A percentile compares a stretch with the other conserved stretches of the same genome.
phyloP scores from a whole-genome alignment of 2,888 invertebrate species.

The Amphipyra berbera region DNA sequence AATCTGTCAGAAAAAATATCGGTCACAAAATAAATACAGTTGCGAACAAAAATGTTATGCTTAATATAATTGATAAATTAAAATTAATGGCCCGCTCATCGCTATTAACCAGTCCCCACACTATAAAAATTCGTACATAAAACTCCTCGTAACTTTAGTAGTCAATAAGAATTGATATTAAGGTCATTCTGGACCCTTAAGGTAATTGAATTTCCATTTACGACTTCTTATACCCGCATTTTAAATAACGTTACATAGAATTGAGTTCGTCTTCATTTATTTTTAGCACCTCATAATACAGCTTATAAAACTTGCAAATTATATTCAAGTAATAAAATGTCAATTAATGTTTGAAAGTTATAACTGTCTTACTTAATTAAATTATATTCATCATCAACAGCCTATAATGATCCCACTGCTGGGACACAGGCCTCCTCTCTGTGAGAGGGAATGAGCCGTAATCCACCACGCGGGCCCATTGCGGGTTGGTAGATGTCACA shows the following conservation, averaged over 20 bases:
- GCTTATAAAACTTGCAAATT: conserved; percentile 20
- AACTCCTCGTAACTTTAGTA: conserved; percentile 57
- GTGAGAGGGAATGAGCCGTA: too few relatives aligned
- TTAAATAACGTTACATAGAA: conserved; percentile 45
- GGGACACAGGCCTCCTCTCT: too few relatives aligned
- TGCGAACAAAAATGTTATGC: conserved; percentile 26
- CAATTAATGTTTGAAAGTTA: conserved; percentile 12
- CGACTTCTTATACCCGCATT: conserved; percentile 57
- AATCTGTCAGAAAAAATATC: background rate
- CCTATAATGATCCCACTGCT: too few relatives aligned
- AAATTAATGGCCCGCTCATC: conserved; percentile 49
- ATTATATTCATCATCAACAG: too few relatives aligned
- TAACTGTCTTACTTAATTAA: conserved; percentile 1
- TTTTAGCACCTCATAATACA: conserved; percentile 6
- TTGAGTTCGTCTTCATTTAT: conserved; percentile 2
- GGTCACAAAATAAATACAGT: conserved; percentile 18
- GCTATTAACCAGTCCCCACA: conserved; percentile 48
- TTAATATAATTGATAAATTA: conserved; percentile 52
- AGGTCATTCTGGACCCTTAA: conserved; percentile 61
- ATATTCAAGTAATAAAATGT: conserved; percentile 6
- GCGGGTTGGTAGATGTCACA: too few relatives aligned
- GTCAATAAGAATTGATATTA: conserved; percentile 65
- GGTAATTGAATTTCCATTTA: conserved; percentile 72
- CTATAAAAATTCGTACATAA: conserved; percentile 59
- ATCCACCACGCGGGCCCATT: too few relatives aligned